phyloP scores from a whole-genome alignment of 2,888 invertebrate genomes.

The Galerucella calmariensis region DNA sequence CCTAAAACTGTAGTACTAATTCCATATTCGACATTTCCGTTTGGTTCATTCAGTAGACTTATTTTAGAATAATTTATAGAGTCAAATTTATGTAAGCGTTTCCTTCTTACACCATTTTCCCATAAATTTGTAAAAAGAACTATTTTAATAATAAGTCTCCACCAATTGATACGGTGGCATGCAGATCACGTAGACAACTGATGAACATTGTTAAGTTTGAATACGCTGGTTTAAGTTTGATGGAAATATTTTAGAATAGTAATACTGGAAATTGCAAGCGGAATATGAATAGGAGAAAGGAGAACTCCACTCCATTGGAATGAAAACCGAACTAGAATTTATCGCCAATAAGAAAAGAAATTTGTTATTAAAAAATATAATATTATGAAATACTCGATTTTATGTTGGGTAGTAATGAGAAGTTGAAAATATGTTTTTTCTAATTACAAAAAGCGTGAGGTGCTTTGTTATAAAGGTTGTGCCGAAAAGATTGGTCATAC shows the following conservation, averaged over 20 bases:
- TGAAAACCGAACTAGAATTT: not conserved
- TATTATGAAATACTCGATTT: too few species aligned
- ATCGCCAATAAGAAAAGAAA: too few species aligned
- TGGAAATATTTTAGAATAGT: not conserved
- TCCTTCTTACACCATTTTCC: not conserved
- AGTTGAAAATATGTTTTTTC: too few species aligned
- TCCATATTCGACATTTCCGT: too few species aligned
- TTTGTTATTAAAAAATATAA: too few species aligned
- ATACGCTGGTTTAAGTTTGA: not conserved
- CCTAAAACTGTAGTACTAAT: too few species aligned
- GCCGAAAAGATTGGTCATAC: too few species aligned
- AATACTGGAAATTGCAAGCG: not conserved
- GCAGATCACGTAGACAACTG: not conserved
- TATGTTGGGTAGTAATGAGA: too few species aligned
- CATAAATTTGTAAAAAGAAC: not conserved
- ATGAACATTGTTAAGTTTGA: not conserved
- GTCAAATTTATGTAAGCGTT: not conserved
- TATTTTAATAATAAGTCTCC: not conserved
- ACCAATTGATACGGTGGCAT: not conserved
- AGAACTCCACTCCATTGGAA: not conserved
- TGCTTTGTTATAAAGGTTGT: too few species aligned
- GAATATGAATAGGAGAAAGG: not conserved
- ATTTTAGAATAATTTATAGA: too few species aligned
- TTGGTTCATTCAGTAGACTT: too few species aligned
- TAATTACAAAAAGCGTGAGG: too few species aligned